phyloP scores from a whole-genome alignment of 2,888 invertebrate species.

The Atrina japonica region DNA sequence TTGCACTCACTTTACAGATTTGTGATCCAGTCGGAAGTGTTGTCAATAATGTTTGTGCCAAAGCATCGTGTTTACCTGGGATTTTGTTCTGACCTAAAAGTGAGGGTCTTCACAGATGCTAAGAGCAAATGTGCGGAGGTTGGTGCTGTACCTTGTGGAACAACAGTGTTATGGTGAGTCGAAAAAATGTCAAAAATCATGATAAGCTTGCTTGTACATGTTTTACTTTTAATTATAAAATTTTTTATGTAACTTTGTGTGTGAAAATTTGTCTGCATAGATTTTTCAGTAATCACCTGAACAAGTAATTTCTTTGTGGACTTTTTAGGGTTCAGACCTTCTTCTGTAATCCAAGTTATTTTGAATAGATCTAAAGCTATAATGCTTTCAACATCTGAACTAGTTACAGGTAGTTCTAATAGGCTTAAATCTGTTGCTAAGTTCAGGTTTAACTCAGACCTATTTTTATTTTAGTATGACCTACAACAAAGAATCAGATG shows the following conservation, averaged over 20 bases:
- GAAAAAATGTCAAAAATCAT: background rate
- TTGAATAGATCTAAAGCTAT: too few species aligned
- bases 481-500: constrained; percentile 69
- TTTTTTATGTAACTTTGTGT: too few species aligned
- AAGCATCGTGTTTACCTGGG: constrained; percentile 61
- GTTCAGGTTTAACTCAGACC: background rate
- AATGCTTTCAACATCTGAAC: too few species aligned
- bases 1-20: constrained; percentile 63
- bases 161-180: constrained; percentile 61
- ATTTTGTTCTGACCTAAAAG: constrained; percentile 57
- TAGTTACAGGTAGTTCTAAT: too few species aligned
- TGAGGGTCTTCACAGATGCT: constrained; percentile 61
- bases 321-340: too few species aligned
- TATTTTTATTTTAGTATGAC: constrained; percentile 57
- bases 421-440: too few species aligned
- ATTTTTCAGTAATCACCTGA: too few species aligned
- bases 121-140: constrained; percentile 56
- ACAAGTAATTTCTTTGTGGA: too few species aligned
- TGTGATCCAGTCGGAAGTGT: constrained; percentile 53
- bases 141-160: constrained; percentile 35
- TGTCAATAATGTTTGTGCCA: constrained; percentile 57
- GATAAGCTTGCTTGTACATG: too few species aligned
- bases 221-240: background rate
- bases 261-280: too few species aligned
- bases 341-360: too few species aligned